Base-by-base conservation (phyloP, 2,113 vertebrate species). In the Gadus chalcogrammus region DNA sequence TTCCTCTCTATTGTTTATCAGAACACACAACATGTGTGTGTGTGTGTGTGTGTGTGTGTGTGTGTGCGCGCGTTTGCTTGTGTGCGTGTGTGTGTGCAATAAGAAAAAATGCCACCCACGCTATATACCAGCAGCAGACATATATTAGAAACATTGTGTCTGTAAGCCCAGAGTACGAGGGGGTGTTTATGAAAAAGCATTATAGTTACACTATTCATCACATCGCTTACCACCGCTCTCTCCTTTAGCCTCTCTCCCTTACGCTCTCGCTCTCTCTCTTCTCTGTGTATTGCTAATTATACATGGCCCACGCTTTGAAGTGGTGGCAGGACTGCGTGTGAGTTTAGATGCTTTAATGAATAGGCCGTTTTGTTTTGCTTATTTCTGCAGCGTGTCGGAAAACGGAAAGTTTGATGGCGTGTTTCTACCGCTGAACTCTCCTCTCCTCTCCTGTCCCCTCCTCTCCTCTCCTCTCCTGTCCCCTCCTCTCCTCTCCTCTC, bases 271-370 rank as follows among this genome's bases (percentile, higher is more conserved):
- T 61, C 13, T 20, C 53, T 24, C 59, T 60, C 61, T 35, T 15
- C 65, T 66, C 59, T 82, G 63, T 81, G 63, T 77, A 72, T 79
- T 76, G 85, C 85, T 85, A 76, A 85, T 83, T 84, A 84, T 85
- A 81, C 82, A 82, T 74, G 56, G 66, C 16, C 69, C 68, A 0
- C 13, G 52, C 82, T 89, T 82, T 87, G 81, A 89, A 87, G 85
- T 84, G 87, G 87, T 85, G 73, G 60, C 66, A 83, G 71, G 71
- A 72, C 77, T 69, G 78, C 71, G 53, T 82, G 84, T 79, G 77
- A 78, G 74, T 84, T 83, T 80, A 81, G 80, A 88, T 84, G 84
- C 78, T 82, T 75, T 82, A 84, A 87, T 87, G 85, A 89, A 87
- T 76, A 75, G 72, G 69, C 79, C 68, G 82, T 80, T 85, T 84